Evolutionary conservation across 2,888 invertebrate genomes (phyloP).

Genomic region (Lithophane ornitopus): DNA sequence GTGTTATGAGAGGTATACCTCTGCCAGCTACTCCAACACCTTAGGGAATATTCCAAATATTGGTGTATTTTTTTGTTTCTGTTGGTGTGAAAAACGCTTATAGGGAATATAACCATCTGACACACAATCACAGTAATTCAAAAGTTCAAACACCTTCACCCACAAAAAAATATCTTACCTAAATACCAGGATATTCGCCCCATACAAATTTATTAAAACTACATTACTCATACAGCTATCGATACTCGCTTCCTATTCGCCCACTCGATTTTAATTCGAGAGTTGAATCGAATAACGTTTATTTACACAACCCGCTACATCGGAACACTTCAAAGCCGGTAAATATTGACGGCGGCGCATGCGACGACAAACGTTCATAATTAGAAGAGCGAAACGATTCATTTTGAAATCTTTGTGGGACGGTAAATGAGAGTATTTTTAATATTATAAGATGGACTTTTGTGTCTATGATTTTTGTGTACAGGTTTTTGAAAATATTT

Average conservation of each 20-base stretch:
- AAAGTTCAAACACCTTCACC: constrained; percentile 49
- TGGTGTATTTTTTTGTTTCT: background rate
- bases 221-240: constrained; percentile 44
- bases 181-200: constrained; percentile 40
- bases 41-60: background rate
- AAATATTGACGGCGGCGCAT: constrained; percentile 62
- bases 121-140: background rate
- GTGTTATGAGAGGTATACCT: no score
- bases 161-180: constrained; percentile 5
- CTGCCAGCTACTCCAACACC: background rate
- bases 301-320: constrained; percentile 62
- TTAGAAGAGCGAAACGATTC: constrained; percentile 54
- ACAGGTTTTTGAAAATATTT: background rate
- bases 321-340: constrained; percentile 66
- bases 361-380: constrained; percentile 65
- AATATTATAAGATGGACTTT: constrained; percentile 5
- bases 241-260: constrained; percentile 60
- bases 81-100: background rate
- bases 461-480: background rate
- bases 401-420: constrained; percentile 58
- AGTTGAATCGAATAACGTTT: constrained; percentile 59
- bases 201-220: constrained; percentile 35
- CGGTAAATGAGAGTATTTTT: constrained; percentile 27
- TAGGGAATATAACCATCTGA: background rate
- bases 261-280: constrained; percentile 66